Base-by-base conservation (phyloP, 2,888 invertebrate genomes). In the Prenolepis imparis region DNA sequence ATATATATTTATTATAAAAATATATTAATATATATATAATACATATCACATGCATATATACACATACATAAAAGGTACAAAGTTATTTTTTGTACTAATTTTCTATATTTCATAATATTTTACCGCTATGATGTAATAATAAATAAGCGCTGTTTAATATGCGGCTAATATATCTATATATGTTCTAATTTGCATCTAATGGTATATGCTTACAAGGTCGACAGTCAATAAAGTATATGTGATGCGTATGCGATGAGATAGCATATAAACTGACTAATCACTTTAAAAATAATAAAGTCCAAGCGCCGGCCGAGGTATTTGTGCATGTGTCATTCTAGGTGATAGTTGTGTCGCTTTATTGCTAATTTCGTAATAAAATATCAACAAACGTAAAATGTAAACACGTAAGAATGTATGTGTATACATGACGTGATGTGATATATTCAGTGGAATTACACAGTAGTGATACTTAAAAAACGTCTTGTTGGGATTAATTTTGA, bases 181-280 rank as follows among this genome's bases (percentile, higher is more conserved):
- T 36, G 36, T 86, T 80, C 11, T 64, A 59, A 70, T 66, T 41
- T 52, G 18, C 59, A 28, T 44, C 9, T 67, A 72, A 70, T 68
- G 21, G 32, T 61, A 67, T 64, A 48, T 70, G 48, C 21, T 59
- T 48, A 70, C 91, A 91, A 92, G 91, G 90, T 90, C 88, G 85
- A 86, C 88, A 28, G n/a, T n/a, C n/a, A 28, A 3, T 36, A 36
- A 84, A 85, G 87, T 85, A 64, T 57, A 55, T 44, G 63, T 63
- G 78, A 70, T 83, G 82, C 80, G n/a, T n/a, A n/a, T n/a, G n/a
- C n/a, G n/a, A 90, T 86, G 90, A 89, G 88, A 82, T 89, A 88
- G 90, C 89, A 86, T 52, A 52, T 67, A 84, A 89, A 89, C 86
- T 86, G 84, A 77, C 74, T 63, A 74, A 66, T 61, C 59, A 18